Evolutionary conservation across 2,797 vertebrate species (phyloP), one percentile per base, ranked within the genome.

Genomic region (Xiphorhynchus erythropygius): DNA sequence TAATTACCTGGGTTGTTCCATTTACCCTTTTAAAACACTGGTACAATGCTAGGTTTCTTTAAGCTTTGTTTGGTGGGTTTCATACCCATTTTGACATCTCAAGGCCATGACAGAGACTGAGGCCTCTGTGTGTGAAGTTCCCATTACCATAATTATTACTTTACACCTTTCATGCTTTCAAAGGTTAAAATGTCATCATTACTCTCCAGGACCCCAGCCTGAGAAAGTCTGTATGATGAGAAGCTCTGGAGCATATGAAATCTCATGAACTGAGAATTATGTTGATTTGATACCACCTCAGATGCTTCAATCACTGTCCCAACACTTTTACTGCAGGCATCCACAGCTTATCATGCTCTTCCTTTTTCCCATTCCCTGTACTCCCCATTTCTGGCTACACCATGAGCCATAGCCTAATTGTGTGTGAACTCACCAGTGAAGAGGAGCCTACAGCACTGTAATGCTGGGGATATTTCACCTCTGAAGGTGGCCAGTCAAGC

Each of bases 1-100:
- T 94, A 97, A 97, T 97, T 97, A 94, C 85, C 55, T 70, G 47
- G 59, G 62, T 95, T 93, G 84, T 86, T 88, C 76, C 87, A 90
- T 91, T 92, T 90, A 95, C 44, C 76, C 85, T 90, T 94, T 83
- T 86, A 88, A 96, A 94, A 79, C 30, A 28, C 24, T 76, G 69
- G 35, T 85, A 69, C 76, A 76, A 67, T 30, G 37, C 63, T 84
- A 90, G 13, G 47, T 52, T 78, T 78, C 84, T 84, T 52, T 52
- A 78, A 94, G 47, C 35, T 91, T 92, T 79, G 23, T 90, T 81
- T 41, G 13, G 60, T 63, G 30, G 4, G 28, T 53, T 90, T 82
- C 53, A 49, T 46, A 62, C 22, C 25, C 35, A 9, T 80, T 81
- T 56, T 84, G 63, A 81, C 47, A 59, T 60, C 60, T 80, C 0